Percentiles rank a stretch among this genome's conserved stretches.
These are phyloP conservation scores for Guaruba guarouba DNA, from an alignment of 2,113 vertebrate species.

Conservation along the genomic window DNA sequence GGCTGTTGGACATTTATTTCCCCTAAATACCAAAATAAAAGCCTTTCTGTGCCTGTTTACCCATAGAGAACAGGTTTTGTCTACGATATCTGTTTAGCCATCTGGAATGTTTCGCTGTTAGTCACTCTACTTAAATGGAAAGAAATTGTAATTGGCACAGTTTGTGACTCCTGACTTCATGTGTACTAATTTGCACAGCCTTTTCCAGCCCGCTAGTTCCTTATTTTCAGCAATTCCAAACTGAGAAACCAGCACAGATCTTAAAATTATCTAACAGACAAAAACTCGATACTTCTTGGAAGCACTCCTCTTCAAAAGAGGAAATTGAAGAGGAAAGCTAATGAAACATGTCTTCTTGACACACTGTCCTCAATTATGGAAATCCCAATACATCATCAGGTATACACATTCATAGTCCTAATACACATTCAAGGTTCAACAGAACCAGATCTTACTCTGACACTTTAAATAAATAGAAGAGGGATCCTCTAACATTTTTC, in stretches of 20 bases:
- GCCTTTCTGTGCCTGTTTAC: neutral
- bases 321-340: neutral
- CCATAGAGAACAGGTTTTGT: slow-evolving; percentile 14
- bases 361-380: rapidly evolving
- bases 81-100: slow-evolving; percentile 27
- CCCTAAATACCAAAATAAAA: neutral
- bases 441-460: neutral
- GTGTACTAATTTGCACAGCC: slow-evolving; percentile 1
- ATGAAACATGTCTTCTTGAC: neutral
- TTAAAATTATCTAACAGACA: neutral
- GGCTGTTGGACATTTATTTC: neutral
- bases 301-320: neutral
- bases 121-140: slow-evolving; percentile 43
- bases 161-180: slow-evolving; percentile 32
- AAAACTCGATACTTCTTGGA: neutral
- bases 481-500: neutral
- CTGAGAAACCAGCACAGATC: neutral
- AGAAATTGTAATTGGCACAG: slow-evolving; percentile 38
- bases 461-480: neutral
- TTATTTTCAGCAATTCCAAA: slow-evolving; percentile 39
- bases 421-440: neutral
- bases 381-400: neutral
- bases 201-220: slow-evolving; percentile 2
- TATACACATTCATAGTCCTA: neutral
- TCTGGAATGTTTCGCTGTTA: slow-evolving; percentile 48